Evolutionary conservation across 2,113 vertebrate genomes (phyloP).

Genomic region (Perccottus glenii): DNA sequence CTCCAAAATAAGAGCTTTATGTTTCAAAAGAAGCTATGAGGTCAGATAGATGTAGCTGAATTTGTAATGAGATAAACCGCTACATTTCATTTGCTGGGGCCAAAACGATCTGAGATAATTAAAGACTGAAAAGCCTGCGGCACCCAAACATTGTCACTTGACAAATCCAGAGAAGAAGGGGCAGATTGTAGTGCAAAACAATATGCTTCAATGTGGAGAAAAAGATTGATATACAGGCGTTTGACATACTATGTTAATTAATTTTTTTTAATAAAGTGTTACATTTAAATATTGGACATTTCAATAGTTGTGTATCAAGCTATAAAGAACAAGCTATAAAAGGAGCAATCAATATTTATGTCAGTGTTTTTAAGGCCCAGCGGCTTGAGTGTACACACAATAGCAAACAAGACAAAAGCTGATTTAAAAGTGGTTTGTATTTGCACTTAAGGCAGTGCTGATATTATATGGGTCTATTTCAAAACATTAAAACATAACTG

Average conservation of each 20-base stretch:
- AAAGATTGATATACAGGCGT: constrained; percentile 29
- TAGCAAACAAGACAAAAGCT: constrained; percentile 46
- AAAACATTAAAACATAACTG: constrained; percentile 11
- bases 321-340: constrained; percentile 2
- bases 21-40: constrained; percentile 69
- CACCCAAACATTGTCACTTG: constrained; percentile 62
- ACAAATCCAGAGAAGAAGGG: constrained; percentile 57
- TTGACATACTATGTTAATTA: constrained; percentile 17
- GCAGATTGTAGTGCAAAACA: constrained; percentile 43
- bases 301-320: background rate
- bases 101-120: constrained; percentile 60
- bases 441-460: constrained; percentile 10
- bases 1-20: constrained; percentile 66
- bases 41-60: constrained; percentile 67
- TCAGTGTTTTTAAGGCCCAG: constrained; percentile 19
- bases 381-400: constrained; percentile 44
- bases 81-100: constrained; percentile 54
- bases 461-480: constrained; percentile 23
- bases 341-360: constrained; percentile 14
- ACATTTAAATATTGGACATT: background rate
- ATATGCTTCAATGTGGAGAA: constrained; percentile 25
- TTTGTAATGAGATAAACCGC: constrained; percentile 66
- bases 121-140: constrained; percentile 66
- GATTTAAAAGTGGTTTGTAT: constrained; percentile 30
- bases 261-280: constrained; percentile 10